Percentiles rank a stretch among this genome's conserved stretches.
phyloP scores from a whole-genome alignment of 2,797 vertebrate genomes.

The Picus viridis region DNA sequence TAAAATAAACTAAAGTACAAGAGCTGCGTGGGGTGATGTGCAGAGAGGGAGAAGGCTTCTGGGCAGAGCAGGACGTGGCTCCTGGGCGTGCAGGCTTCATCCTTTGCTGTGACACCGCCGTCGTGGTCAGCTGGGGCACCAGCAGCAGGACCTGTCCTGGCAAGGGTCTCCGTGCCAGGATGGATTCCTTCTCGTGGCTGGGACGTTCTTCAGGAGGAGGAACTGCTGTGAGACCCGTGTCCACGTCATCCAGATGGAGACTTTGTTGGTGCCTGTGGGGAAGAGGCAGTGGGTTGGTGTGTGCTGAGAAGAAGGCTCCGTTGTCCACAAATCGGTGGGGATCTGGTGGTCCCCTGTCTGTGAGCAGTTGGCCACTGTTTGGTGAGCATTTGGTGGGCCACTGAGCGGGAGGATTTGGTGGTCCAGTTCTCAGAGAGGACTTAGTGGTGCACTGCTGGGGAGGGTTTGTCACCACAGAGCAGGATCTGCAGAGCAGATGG shows the following conservation, averaged over 20 bases:
- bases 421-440: background rate
- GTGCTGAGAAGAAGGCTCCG: too few species aligned
- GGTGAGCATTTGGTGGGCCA: background rate
- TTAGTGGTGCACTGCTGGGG: background rate
- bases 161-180: background rate
- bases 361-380: too few species aligned
- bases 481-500: background rate
- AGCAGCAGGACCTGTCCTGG: background rate
- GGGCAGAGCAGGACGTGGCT: background rate
- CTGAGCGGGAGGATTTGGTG: background rate
- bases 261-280: accelerated
- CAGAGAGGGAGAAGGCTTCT: slow-evolving; percentile 18
- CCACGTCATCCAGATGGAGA: background rate
- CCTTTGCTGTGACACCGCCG: background rate
- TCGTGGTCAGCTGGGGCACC: background rate
- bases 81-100: accelerated
- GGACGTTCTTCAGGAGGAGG: background rate
- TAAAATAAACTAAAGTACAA: slow-evolving; percentile 82
- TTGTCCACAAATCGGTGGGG: background rate
- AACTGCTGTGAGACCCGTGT: accelerated
- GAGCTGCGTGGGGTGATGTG: slow-evolving; percentile 76
- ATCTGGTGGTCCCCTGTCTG: background rate
- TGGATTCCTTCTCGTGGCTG: background rate
- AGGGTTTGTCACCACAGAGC: background rate
- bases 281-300: background rate